These are phyloP conservation scores for Zootermopsis nevadensis DNA, from an alignment of 2,888 invertebrate species.

Conservation along the genomic window DNA sequence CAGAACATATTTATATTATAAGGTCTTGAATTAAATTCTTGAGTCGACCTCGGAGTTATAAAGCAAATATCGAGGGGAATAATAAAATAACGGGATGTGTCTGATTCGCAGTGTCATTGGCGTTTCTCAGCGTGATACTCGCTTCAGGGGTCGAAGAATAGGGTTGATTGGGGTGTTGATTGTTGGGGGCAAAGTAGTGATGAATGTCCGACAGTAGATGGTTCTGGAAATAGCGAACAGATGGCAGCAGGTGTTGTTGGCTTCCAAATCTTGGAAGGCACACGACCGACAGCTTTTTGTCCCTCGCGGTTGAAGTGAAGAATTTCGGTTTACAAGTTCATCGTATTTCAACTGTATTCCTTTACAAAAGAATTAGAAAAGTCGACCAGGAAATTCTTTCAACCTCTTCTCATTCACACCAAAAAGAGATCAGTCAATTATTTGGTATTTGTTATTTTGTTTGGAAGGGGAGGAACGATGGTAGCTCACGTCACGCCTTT, in stretches of 20 bases:
- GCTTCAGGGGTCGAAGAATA: not conserved
- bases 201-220: constrained; percentile 6
- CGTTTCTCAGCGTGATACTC: not conserved
- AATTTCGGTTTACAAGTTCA: not conserved
- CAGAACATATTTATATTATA: too few relatives aligned
- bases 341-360: not conserved
- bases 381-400: not conserved
- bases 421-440: constrained; percentile 49
- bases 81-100: not conserved
- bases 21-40: too few relatives aligned
- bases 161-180: constrained; percentile 14
- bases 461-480: not conserved
- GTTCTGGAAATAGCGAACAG: constrained; percentile 2
- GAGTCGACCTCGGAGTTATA: too few relatives aligned
- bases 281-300: not conserved
- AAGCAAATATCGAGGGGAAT: too few relatives aligned
- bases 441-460: constrained; percentile 45
- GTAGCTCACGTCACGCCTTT: constrained; percentile 26
- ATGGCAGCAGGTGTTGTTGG: constrained; percentile 3
- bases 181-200: constrained; percentile 21
- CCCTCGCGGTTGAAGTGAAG: too few relatives aligned
- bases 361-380: not conserved
- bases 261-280: not conserved
- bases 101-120: not conserved
- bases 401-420: constrained; percentile 1